A percentile compares a stretch with the other conserved stretches of the same genome.
phyloP scores from a whole-genome alignment of 37 sponge, comb jelly and placozoan genomes.

The Halichondria panicea region DNA sequence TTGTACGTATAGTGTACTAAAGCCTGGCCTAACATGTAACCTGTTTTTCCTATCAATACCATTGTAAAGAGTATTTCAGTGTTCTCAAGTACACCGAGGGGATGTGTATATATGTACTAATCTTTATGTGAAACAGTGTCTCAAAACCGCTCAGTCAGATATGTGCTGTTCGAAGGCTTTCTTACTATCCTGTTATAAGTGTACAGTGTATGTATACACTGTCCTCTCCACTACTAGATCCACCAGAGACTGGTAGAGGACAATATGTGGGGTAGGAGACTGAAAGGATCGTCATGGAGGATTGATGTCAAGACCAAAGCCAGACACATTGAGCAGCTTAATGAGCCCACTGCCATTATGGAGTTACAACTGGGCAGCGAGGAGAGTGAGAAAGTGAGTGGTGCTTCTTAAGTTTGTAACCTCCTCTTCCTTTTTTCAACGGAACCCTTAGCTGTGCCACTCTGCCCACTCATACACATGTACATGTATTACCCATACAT shows the following conservation, averaged over 20 bases:
- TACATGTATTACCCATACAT: too few species aligned
- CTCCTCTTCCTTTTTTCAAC: not conserved
- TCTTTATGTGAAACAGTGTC: not conserved
- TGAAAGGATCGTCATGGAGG: slow-evolving; percentile 87
- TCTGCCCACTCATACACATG: too few species aligned
- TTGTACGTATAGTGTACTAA: not conserved
- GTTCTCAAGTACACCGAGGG: not conserved
- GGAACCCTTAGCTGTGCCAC: too few species aligned
- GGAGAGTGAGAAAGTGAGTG: too few species aligned
- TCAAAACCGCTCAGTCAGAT: too few species aligned
- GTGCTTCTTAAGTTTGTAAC: not conserved
- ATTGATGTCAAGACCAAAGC: slow-evolving; percentile 88
- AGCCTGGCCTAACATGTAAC: not conserved
- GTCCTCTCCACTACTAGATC: too few species aligned
- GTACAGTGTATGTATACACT: too few species aligned
- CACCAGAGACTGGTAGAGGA: slow-evolving; percentile 73
- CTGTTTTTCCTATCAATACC: too few species aligned
- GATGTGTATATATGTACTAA: not conserved
- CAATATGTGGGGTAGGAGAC: slow-evolving; percentile 67
- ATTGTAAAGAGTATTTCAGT: not conserved
- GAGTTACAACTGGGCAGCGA: slow-evolving; percentile 73
- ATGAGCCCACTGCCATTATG: slow-evolving; percentile 81
- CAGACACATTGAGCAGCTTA: slow-evolving; percentile 77
- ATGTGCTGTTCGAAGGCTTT: too few species aligned
- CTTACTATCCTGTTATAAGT: too few species aligned